Evolutionary conservation across 1,140 invertebrate species (phyloP), one percentile per base, ranked within the genome.

Genomic region (Lasaia peninsularis): DNA sequence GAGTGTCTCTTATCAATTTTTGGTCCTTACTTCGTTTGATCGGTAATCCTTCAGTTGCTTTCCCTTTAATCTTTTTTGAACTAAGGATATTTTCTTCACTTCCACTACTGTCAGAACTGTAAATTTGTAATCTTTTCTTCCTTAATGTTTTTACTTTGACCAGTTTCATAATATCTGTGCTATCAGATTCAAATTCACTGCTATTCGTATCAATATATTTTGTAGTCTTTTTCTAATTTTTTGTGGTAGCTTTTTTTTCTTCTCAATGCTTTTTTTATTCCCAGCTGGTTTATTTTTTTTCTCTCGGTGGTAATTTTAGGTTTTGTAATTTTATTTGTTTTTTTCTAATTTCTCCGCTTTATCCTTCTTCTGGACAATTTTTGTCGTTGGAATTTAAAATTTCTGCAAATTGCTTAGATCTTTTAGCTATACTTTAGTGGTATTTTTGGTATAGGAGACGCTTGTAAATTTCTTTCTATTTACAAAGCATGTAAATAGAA

Each of bases 371-470:
- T 69, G 9, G 12, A 49, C 28, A 34, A 70, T 67, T 56, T n/a
- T 71, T 71, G 59, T 65, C 63, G 18, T 48, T 62, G 0, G 62
- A 67, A 31, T 67, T 71, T 52, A 70, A 60, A 70, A 67, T 70
- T 60, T 67, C 63, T 62, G 65, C 65, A 8, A 60, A 71, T 58
- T 68, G 62, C 60, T 71, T 71, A 37, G 54, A 16, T 20, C 65
- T 71, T 53, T 62, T 71, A 58, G 63, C 11, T 3, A 63, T 64
- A 10, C 55, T 61, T n/a, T 16, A 65, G 31, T 0, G 65, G 63
- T 35, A 71, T 63, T 69, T 33, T 65, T 65, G 65, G 71, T 69
- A 69, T 71, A 52, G 64, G 64, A 55, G 62, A 71, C 52, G 65
- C 21, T 63, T 71, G 37, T n/a, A n/a, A n/a, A n/a, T n/a, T n/a